These are phyloP conservation scores for Lagodon rhomboides DNA, from an alignment of 2,797 vertebrate species.

Conservation along the genomic window DNA sequence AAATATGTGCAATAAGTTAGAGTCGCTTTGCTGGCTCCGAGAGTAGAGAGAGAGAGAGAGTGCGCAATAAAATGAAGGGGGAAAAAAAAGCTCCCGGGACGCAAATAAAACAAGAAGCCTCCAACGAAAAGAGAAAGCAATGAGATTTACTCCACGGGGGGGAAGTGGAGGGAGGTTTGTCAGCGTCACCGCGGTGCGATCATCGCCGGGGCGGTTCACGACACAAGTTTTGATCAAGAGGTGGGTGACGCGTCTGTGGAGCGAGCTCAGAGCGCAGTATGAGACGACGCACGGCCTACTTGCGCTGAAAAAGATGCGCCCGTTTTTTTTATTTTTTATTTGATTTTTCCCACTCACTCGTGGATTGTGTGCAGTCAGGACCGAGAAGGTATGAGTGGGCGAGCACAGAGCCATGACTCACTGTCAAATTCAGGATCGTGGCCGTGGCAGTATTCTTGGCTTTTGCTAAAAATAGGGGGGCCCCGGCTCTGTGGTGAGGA, in stretches of 20 bases:
- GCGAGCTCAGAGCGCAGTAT: neutral
- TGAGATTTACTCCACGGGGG: conserved; percentile 60
- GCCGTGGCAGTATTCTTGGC: conserved; percentile 69
- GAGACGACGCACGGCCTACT: conserved; percentile 14
- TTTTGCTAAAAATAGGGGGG: conserved; percentile 74
- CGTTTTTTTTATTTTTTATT: no score
- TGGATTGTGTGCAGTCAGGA: conserved; percentile 54
- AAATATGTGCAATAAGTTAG: conserved; percentile 64
- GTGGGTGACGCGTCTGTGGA: conserved; percentile 28
- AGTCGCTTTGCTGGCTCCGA: conserved; percentile 59
- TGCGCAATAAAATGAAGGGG: conserved; percentile 47
- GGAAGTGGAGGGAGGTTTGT: conserved; percentile 51
- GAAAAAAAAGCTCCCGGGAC: conserved; percentile 44
- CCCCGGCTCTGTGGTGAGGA: conserved; percentile 48
- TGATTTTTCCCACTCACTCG: conserved; percentile 50
- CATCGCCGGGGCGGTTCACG: conserved; percentile 37
- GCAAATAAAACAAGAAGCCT: conserved; percentile 64
- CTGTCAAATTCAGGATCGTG: conserved; percentile 74
- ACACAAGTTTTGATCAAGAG: conserved; percentile 49
- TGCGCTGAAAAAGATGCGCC: conserved; percentile 36
- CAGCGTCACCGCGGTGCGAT: conserved; percentile 38
- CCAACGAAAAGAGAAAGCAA: conserved; percentile 40
- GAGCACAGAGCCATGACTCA: conserved; percentile 73
- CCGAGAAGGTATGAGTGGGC: conserved; percentile 65
- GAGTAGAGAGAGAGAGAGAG: conserved; percentile 41